Percentiles rank a stretch among this genome's conserved stretches.
Evolutionary conservation across 2,888 invertebrate species (phyloP).

Genomic region (Trichopoda pennipes): DNA sequence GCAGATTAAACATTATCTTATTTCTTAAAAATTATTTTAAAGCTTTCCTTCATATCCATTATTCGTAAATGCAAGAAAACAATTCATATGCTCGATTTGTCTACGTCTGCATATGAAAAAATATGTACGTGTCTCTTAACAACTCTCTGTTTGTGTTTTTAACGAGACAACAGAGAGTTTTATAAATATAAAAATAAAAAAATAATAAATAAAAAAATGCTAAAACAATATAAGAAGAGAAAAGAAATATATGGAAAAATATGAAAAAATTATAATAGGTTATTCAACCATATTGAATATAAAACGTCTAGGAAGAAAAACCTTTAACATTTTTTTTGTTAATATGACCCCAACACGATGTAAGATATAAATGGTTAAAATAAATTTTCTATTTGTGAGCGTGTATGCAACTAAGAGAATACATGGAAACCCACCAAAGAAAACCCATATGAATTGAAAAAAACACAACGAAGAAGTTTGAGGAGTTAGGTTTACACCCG

Average conservation of each 20-base stretch:
- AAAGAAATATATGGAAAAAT: background rate
- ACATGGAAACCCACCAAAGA: background rate
- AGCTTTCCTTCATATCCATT: too few species aligned
- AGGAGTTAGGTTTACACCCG: constrained; percentile 7
- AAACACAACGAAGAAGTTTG: background rate
- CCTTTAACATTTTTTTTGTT: constrained; percentile 1
- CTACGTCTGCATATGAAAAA: too few species aligned
- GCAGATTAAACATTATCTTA: too few species aligned
- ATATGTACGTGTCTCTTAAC: too few species aligned
- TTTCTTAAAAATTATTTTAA: too few species aligned
- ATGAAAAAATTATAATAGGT: constrained; percentile 14
- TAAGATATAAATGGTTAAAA: constrained; percentile 33
- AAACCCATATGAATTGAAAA: background rate
- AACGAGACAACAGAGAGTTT: too few species aligned
- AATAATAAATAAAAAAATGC: too few species aligned
- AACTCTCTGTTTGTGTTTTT: too few species aligned
- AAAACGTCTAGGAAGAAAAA: constrained; percentile 20
- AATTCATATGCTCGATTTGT: too few species aligned
- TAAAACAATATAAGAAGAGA: constrained; percentile 6
- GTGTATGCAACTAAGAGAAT: background rate
- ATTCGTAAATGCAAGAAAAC: too few species aligned
- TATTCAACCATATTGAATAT: constrained; percentile 43
- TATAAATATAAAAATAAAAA: background rate
- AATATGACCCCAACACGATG: constrained; percentile 32
- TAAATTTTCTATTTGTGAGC: constrained; percentile 1